Evolutionary conservation across 2,888 invertebrate species (phyloP).

Genomic region (Hoplodrina ambigua): DNA sequence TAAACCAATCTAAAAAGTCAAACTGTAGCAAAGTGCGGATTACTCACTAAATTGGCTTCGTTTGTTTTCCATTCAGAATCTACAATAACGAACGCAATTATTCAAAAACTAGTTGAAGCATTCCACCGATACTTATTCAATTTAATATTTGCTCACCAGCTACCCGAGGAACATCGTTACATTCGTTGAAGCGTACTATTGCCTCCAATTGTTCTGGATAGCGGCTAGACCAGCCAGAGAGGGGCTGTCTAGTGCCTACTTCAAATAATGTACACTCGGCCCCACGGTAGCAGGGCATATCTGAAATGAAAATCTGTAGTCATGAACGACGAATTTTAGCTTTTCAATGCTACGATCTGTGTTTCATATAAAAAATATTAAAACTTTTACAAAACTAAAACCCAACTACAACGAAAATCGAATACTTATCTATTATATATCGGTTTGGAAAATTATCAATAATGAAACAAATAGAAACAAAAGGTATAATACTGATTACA

Average conservation of each 20-base stretch:
- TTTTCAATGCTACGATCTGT: slow-evolving; percentile 42
- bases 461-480: no score
- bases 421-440: no score
- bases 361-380: neutral
- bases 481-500: no score
- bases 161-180: slow-evolving; percentile 57
- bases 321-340: slow-evolving; percentile 56
- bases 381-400: no score
- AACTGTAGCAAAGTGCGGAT: slow-evolving; percentile 33
- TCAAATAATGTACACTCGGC: slow-evolving; percentile 57
- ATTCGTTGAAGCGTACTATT: slow-evolving; percentile 69
- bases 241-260: slow-evolving; percentile 51
- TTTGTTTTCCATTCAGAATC: slow-evolving; percentile 37
- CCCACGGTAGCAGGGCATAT: slow-evolving; percentile 42
- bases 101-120: slow-evolving; percentile 48
- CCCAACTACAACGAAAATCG: no score
- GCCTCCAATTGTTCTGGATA: slow-evolving; percentile 63
- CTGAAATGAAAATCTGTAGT: slow-evolving; percentile 60
- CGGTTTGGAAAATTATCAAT: no score
- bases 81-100: slow-evolving; percentile 56
- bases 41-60: slow-evolving; percentile 52
- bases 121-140: slow-evolving; percentile 60
- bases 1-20: slow-evolving; percentile 26
- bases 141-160: slow-evolving; percentile 57
- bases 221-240: slow-evolving; percentile 42